phyloP scores from a whole-genome alignment of 2,888 invertebrate genomes.

The Thymelicus sylvestris region DNA sequence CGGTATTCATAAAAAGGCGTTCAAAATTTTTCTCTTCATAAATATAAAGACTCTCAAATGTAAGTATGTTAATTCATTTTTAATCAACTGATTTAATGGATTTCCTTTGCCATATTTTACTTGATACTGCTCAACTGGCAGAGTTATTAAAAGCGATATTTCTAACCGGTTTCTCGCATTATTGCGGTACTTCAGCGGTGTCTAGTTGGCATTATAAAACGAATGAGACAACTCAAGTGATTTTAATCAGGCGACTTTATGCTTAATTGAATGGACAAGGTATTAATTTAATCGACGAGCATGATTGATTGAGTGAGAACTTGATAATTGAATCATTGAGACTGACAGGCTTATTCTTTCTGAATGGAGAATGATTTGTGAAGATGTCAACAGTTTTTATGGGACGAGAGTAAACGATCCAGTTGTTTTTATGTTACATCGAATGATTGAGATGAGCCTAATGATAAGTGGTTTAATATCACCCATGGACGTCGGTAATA shows the following conservation, averaged over 20 bases:
- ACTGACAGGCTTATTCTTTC: not conserved
- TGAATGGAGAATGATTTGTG: too few relatives aligned
- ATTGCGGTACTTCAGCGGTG: not conserved
- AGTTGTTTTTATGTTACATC: too few relatives aligned
- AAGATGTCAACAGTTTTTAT: too few relatives aligned
- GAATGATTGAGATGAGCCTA: too few relatives aligned
- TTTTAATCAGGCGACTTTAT: constrained; percentile 7
- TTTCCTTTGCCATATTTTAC: not conserved
- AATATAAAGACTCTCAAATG: too few relatives aligned
- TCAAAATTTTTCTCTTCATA: too few relatives aligned
- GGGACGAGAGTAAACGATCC: too few relatives aligned
- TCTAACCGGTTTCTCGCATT: not conserved
- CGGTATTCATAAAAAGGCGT: too few relatives aligned
- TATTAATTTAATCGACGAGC: constrained; percentile 11
- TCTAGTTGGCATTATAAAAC: not conserved
- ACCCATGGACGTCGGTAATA: too few relatives aligned
- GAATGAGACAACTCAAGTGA: not conserved
- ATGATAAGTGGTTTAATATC: too few relatives aligned
- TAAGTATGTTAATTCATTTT: not conserved
- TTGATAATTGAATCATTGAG: not conserved
- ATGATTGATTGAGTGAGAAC: constrained; percentile 12
- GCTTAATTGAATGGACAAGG: constrained; percentile 17
- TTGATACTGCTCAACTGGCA: not conserved
- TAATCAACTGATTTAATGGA: not conserved
- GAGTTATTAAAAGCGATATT: not conserved